Base-by-base conservation (phyloP, 2,797 vertebrate genomes). In the Malurus leucopterus region DNA sequence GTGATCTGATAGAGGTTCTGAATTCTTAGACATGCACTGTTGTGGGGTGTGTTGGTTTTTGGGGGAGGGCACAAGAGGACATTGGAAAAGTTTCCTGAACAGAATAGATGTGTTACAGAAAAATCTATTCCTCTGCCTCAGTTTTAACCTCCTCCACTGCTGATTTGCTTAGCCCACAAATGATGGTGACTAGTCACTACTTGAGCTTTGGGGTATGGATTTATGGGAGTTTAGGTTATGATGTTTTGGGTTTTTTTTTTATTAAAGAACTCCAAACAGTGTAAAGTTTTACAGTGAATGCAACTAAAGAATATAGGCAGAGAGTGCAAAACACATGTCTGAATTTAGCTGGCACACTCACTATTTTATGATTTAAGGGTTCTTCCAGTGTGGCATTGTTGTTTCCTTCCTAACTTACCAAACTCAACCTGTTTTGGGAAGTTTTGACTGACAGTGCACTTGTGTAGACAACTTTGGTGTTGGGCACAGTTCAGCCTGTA, bases 61-160 rank as follows among this genome's bases (percentile, higher is more conserved):
- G 14, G 11, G 7, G 26, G 21, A 73, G 14, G 11, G 2, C 2
- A 4, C 7, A 8, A 8, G 40, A 44, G 14, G 21, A 3, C 1
- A 1, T 15, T 84, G 40, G 32, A 75, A 86, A 21, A 11, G 3
- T 73, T 79, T 82, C 27, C 38, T 67, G 30, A 11, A 3, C 36
- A 50, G 30, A 82, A n/a, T 4, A 75, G 44, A 22, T 62, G 38
- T 14, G 32, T 23, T 38, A 23, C 11, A 70, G 50, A 43, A 84
- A 4, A 55, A 55, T 61, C 36, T 54, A 6, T 59, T 81, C 20
- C 4, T 86, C 15, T 80, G 43, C 36, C 49, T 84, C 23, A 15
- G 0, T 58, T 87, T 75, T 80, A 26, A 41, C n/a, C 19, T 68
- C 58, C 50, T 20, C 22, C 21, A 8, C 15, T 29, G 88, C 23